Evolutionary conservation across 2,797 vertebrate species (phyloP).

Genomic region (Sibirionetta formosa): DNA sequence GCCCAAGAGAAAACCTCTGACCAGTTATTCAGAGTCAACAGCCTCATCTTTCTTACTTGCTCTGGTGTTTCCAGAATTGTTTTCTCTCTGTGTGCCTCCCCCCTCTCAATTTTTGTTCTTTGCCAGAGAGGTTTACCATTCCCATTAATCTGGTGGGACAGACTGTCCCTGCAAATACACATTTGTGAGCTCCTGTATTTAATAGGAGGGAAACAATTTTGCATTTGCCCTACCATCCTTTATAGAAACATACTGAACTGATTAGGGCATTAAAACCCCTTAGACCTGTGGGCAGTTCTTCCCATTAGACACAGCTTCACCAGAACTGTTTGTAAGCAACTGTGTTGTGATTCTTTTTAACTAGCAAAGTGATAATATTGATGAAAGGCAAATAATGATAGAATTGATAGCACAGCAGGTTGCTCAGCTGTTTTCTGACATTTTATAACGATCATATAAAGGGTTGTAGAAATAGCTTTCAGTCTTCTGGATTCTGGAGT

Average conservation of each 20-base stretch:
- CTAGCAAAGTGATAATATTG: background rate
- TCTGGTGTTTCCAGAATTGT: conserved; percentile 35
- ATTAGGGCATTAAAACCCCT: background rate
- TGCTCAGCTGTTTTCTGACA: background rate
- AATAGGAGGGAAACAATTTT: background rate
- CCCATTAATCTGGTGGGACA: conserved; percentile 9
- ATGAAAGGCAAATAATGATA: background rate
- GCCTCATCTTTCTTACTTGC: conserved; percentile 44
- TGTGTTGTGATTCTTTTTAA: background rate
- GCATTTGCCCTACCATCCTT: conserved; percentile 21
- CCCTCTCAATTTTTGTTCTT: conserved; percentile 3
- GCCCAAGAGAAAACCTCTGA: conserved; percentile 31
- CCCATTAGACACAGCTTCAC: background rate
- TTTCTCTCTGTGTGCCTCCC: background rate
- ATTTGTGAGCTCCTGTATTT: conserved; percentile 18
- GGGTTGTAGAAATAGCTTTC: background rate
- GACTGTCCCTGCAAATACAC: background rate
- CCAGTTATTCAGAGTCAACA: conserved; percentile 56
- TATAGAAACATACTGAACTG: background rate
- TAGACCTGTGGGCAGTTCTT: background rate
- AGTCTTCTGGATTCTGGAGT: background rate
- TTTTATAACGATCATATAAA: background rate
- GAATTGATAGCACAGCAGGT: background rate
- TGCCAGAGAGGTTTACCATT: background rate
- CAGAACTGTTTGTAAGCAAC: background rate